Conservation (phyloP, 2,888 invertebrate species). For the Pocota personata region DNA sequence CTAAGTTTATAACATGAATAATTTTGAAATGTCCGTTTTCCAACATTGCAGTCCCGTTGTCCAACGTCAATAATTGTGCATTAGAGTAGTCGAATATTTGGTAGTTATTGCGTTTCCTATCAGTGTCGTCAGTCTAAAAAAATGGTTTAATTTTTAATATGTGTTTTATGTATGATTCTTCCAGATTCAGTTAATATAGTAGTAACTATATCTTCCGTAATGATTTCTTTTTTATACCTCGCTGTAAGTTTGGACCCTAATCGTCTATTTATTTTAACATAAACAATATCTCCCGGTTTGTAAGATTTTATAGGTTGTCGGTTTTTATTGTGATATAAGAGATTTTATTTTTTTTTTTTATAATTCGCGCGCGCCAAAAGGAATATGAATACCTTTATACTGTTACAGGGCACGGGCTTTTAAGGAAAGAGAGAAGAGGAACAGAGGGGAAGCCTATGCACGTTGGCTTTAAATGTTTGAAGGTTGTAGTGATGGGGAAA, state of each 20-base stretch:
- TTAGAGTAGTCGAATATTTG: background rate
- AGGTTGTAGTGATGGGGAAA: no score
- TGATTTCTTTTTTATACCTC: background rate
- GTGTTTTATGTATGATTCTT: background rate
- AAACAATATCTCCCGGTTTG: background rate
- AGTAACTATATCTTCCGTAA: background rate
- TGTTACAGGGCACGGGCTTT: no score
- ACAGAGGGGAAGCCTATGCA: no score
- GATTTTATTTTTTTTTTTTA: background rate
- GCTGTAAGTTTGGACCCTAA: background rate
- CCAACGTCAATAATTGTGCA: slow-evolving; percentile 14
- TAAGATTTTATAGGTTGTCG: background rate
- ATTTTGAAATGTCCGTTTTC: background rate
- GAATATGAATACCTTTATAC: no score
- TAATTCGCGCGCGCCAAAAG: no score
- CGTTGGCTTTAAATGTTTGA: no score
- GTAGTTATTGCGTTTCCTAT: background rate
- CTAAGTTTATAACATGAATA: background rate
- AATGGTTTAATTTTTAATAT: background rate
- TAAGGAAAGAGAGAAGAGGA: no score
- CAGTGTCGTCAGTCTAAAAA: background rate
- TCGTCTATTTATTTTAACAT: background rate
- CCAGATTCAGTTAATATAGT: background rate
- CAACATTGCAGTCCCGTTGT: background rate
- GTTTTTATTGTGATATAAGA: background rate